phyloP scores from a whole-genome alignment of 2,113 vertebrate species.

The Lasiurus cinereus region DNA sequence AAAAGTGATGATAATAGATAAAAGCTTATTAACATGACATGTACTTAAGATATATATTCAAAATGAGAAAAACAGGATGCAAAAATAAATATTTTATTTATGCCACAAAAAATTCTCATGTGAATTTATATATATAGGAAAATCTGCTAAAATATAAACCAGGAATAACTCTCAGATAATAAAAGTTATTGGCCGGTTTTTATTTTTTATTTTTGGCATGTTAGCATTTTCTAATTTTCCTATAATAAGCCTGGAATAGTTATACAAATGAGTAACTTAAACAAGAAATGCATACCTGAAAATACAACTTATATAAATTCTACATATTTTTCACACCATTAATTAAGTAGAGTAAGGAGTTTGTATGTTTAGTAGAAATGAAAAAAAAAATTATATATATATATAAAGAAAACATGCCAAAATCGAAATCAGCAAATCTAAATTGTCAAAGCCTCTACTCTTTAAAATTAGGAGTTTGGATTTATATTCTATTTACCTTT shows the following conservation, averaged over 20 bases:
- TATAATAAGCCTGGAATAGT: conserved; percentile 3
- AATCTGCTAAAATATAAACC: conserved; percentile 31
- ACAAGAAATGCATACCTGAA: conserved; percentile 14
- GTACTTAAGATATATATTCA: neutral
- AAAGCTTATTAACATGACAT: conserved; percentile 56
- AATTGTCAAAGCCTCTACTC: conserved; percentile 50
- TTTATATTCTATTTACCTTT: conserved; percentile 59
- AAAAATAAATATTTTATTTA: conserved; percentile 46
- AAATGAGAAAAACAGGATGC: conserved; percentile 38
- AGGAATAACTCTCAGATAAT: conserved; percentile 40
- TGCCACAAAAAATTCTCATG: neutral
- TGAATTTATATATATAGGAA: conserved; percentile 42
- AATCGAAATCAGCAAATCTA: conserved; percentile 27
- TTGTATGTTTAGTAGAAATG: conserved; percentile 26
- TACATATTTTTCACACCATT: conserved; percentile 35
- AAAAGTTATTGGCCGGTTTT: conserved; percentile 44
- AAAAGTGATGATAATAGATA: conserved; percentile 63
- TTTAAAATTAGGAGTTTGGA: conserved; percentile 53
- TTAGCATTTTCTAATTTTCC: conserved; percentile 49
- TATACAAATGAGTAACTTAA: conserved; percentile 51
- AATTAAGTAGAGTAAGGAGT: neutral
- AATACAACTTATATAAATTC: conserved; percentile 21
- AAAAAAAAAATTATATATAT: neutral
- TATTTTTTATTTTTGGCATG: conserved; percentile 51
- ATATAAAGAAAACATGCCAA: neutral